These are phyloP conservation scores for Gadopsis marmoratus DNA, from an alignment of 2,797 vertebrate species.

Conservation along the genomic window DNA sequence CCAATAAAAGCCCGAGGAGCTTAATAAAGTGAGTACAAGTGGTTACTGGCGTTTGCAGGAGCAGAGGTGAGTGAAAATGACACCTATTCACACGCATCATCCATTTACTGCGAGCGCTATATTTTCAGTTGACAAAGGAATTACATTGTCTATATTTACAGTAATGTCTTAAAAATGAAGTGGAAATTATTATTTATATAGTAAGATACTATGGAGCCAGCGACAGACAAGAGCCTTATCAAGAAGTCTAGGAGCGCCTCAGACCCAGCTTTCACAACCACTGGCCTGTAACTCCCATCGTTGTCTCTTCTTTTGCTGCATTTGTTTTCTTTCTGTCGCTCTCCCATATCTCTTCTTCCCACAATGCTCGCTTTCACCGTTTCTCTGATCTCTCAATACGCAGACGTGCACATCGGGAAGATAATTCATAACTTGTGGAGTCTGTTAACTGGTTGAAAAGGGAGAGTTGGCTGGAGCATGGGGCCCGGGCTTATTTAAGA, in stretches of 20 bases:
- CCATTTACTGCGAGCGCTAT: neutral
- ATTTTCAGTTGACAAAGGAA: neutral
- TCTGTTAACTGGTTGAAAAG: conserved; percentile 84
- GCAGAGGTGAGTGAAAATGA: neutral
- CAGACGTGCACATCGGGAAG: conserved; percentile 14
- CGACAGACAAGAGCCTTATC: neutral
- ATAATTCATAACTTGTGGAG: conserved; percentile 76
- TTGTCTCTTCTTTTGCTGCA: neutral
- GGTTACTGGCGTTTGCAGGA: neutral
- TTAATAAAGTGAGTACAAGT: neutral
- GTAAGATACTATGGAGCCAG: neutral
- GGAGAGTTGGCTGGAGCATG: conserved; percentile 83
- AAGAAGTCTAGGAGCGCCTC: neutral
- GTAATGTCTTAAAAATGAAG: neutral
- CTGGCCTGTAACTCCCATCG: neutral
- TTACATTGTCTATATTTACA: neutral
- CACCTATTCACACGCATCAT: neutral
- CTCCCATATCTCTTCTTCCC: conserved; percentile 12
- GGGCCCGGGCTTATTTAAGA: conserved; percentile 91
- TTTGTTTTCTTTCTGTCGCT: conserved; percentile 19
- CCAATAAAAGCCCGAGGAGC: no score
- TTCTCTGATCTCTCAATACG: conserved; percentile 11
- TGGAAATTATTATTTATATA: neutral
- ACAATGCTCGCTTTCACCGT: conserved; percentile 28
- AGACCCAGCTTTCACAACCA: neutral